Percentiles rank a stretch among this genome's conserved stretches.
Evolutionary conservation across 2,797 vertebrate genomes (phyloP).

Genomic region (Clamator glandarius): DNA sequence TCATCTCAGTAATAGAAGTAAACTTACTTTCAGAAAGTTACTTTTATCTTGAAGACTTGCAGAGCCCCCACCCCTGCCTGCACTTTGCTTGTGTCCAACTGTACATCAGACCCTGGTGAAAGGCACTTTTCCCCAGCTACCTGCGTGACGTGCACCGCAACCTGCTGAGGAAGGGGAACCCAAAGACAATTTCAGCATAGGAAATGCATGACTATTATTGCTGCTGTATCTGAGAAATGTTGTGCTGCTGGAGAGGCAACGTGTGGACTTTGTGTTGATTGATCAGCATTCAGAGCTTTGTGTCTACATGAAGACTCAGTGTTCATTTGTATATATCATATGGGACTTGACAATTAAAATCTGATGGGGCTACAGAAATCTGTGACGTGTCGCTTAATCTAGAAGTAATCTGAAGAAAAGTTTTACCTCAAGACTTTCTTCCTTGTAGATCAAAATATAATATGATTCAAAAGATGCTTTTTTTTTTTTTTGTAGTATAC

Average conservation of each 20-base stretch:
- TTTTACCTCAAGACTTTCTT: background rate
- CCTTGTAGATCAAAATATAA: background rate
- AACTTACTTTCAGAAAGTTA: background rate
- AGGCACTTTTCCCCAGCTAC: fast-evolving
- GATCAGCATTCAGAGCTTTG: background rate
- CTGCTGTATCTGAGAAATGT: background rate
- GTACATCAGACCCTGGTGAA: background rate
- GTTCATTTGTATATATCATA: background rate
- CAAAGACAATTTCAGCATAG: background rate
- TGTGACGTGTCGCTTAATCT: background rate
- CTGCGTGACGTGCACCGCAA: fast-evolving
- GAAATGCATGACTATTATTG: background rate
- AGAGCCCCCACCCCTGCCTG: background rate
- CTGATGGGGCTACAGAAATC: background rate
- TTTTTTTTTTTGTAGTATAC: background rate
- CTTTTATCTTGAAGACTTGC: background rate
- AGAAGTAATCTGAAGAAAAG: background rate
- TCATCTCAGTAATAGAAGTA: background rate
- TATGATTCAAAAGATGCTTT: background rate
- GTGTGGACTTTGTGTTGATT: no score
- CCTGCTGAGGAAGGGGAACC: background rate
- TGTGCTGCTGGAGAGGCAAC: fast-evolving
- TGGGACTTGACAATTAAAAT: background rate
- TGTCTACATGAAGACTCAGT: background rate
- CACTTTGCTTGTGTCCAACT: background rate